Evolutionary conservation across 2,888 invertebrate species (phyloP).

Genomic region (Venusia cambrica): DNA sequence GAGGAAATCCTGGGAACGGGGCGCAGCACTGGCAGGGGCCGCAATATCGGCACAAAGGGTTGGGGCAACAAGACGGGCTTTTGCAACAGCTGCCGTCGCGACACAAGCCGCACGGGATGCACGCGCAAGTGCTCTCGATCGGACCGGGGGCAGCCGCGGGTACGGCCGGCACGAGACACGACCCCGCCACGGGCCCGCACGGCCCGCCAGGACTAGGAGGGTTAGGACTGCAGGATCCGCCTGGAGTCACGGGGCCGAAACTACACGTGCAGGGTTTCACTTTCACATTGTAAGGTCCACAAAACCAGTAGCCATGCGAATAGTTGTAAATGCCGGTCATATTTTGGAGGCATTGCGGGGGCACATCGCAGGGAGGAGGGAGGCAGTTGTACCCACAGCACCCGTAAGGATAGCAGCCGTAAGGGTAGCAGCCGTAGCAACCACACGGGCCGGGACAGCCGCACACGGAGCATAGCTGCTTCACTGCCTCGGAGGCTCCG

Average conservation of each 20-base stretch:
- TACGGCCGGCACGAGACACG: constrained; percentile 9
- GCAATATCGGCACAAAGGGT: no score
- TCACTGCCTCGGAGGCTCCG: background rate
- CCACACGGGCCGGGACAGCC: constrained; percentile 35
- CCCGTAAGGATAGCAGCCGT: constrained; percentile 32
- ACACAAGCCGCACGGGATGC: constrained; percentile 19
- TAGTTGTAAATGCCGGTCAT: constrained; percentile 66
- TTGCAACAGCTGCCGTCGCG: no score
- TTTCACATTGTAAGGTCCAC: constrained; percentile 57
- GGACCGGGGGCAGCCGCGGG: no score
- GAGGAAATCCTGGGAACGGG: no score
- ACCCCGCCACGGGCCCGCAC: constrained; percentile 17
- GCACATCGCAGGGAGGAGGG: constrained; percentile 52
- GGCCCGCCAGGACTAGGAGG: constrained; percentile 24
- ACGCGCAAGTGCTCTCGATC: no score
- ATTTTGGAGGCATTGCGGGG: constrained; percentile 52
- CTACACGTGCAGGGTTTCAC: constrained; percentile 35
- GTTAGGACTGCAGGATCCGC: constrained; percentile 31
- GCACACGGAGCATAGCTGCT: constrained; percentile 28
- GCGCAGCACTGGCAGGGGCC: constrained; percentile 13
- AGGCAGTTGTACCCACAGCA: constrained; percentile 43
- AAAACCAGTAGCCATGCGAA: constrained; percentile 62
- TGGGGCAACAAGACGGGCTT: no score
- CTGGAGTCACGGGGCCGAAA: constrained; percentile 29
- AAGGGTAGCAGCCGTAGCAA: constrained; percentile 38